Evolutionary conservation across 2,888 invertebrate species (phyloP), one percentile per base, ranked within the genome.

Genomic region (Caenorhabditis plicata): DNA sequence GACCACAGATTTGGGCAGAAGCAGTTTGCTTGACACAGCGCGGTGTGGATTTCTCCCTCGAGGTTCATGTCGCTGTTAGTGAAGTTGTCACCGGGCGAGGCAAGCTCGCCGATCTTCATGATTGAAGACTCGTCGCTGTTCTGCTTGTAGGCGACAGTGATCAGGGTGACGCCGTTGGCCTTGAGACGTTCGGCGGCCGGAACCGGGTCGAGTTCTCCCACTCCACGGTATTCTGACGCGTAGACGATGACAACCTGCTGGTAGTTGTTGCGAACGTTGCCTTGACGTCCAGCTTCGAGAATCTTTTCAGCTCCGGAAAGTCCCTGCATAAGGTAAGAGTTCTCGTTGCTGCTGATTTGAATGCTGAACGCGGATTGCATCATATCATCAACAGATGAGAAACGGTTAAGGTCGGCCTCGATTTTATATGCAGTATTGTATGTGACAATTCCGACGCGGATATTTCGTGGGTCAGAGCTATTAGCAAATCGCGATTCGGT

Each of bases 141-240:
- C 33, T 63, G 63, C 35, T 63, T 25, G 43, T 48, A 63, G 11
- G 53, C 56, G 15, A 63, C 57, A n/a, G 57, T 57, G 31, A 63
- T 46, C 27, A 63, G 36, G 17, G 22, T 45, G 9, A 45, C 52
- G 19, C 63, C 63, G 3, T 36, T 19, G 7, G 43, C 40, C 23
- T 57, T 63, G 33, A 63, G 39, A 27, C 51, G 49, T 19, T 52
- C 48, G 17, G 63, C 63, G 9, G 51, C 39, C 32, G 52, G 50
- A 11, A 41, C 13, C 23, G 63, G 57, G 29, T 53, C 43, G 25
- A 43, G 22, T 2, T 45, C 17, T 13, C 62, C 62, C n/a, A 36
- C 8, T 25, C 47, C 46, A 31, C 51, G 46, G 51, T 57, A 57
- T 8, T 46, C 46, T 5, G 56, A 57, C 0, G 56, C 47, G 29